A percentile compares a stretch with the other conserved stretches of the same genome.
Evolutionary conservation across 2,113 vertebrate species (phyloP).

Genomic region (Apteryx mantelli): DNA sequence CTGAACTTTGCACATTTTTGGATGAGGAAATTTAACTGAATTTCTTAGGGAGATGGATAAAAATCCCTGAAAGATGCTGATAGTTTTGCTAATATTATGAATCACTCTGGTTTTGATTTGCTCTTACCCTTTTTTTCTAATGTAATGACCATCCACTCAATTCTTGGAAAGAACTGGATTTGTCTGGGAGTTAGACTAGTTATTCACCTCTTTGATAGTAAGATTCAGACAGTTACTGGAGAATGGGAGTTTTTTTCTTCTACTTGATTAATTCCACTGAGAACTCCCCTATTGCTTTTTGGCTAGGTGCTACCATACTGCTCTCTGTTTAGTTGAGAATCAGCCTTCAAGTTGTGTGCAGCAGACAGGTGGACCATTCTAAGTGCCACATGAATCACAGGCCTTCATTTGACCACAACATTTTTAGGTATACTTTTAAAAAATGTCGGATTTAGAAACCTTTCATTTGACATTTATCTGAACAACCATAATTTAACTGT

Average conservation of each 20-base stretch:
- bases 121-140: neutral
- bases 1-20: neutral
- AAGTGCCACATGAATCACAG: conserved; percentile 53
- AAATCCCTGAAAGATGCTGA: neutral
- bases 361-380: neutral
- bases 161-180: neutral
- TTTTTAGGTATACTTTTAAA: conserved; percentile 64
- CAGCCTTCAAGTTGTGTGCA: neutral
- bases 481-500: conserved; percentile 59
- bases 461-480: conserved; percentile 74
- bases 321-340: neutral
- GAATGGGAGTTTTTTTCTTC: neutral
- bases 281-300: neutral
- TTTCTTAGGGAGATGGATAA: neutral
- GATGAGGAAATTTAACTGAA: neutral
- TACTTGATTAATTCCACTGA: neutral
- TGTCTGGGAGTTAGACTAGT: neutral
- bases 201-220: neutral
- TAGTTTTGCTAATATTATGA: neutral
- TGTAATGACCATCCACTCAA: neutral
- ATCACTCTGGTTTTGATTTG: neutral
- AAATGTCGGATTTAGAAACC: conserved; percentile 70
- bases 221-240: neutral
- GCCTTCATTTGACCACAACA: conserved; percentile 41
- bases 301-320: neutral